Percentiles rank a stretch among this genome's conserved stretches.
These are phyloP conservation scores for Zaprionus capensis DNA, from an alignment of 1,140 invertebrate genomes.

Conservation along the genomic window DNA sequence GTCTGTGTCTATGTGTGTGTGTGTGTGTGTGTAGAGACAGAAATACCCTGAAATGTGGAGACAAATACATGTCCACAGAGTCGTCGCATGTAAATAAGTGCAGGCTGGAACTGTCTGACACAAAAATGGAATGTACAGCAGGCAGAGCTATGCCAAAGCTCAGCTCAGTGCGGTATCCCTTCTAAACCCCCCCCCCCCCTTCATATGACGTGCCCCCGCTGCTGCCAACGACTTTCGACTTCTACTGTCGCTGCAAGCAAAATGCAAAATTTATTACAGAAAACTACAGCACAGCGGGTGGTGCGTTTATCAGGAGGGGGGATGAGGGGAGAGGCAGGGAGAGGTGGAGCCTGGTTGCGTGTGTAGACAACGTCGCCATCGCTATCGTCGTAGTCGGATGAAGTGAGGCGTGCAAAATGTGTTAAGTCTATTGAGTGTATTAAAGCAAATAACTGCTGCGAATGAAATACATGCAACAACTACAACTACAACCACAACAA, in stretches of 20 bases:
- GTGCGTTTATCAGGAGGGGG: conserved; percentile 5
- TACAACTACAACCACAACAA: conserved; percentile 7
- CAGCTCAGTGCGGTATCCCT: background rate
- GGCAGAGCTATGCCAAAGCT: conserved; percentile 28
- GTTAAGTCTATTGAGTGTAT: conserved; percentile 83
- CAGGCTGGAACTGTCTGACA: conserved; percentile 42
- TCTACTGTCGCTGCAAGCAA: conserved; percentile 58
- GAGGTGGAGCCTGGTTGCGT: background rate
- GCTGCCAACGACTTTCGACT: background rate
- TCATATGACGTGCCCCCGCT: background rate
- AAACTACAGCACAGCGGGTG: conserved; percentile 66
- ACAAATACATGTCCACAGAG: conserved; percentile 1
- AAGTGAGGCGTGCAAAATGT: conserved; percentile 76
- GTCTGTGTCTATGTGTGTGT: background rate
- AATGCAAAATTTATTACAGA: conserved; percentile 81
- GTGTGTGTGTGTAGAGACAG: background rate
- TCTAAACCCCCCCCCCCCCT: background rate
- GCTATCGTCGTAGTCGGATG: conserved; percentile 22
- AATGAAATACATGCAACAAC: conserved; percentile 72
- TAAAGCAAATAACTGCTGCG: conserved; percentile 82
- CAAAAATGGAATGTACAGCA: conserved; percentile 43
- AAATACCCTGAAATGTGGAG: background rate
- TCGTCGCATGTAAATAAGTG: conserved; percentile 5
- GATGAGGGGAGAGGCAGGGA: background rate
- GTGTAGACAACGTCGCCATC: conserved; percentile 1